A percentile compares a stretch with the other conserved stretches of the same genome.
These are phyloP conservation scores for Aythya fuligula DNA, from an alignment of 2,797 vertebrate species.

Conservation along the genomic window DNA sequence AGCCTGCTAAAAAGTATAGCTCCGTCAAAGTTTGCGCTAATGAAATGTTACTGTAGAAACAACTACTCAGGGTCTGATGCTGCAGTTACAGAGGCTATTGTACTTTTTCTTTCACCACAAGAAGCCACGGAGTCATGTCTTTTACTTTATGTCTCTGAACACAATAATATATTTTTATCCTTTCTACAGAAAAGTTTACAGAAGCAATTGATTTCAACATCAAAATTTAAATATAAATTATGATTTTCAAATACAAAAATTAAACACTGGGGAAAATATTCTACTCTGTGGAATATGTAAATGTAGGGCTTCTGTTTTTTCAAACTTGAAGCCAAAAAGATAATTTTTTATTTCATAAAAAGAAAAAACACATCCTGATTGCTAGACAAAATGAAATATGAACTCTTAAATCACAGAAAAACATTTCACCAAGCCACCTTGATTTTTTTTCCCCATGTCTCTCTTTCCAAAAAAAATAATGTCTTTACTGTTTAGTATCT, in stretches of 20 bases:
- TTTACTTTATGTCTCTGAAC: neutral
- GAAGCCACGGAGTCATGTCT: accelerated
- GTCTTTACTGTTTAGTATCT: neutral
- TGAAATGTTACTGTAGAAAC: neutral
- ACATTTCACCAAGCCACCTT: neutral
- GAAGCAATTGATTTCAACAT: neutral
- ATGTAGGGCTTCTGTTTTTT: neutral
- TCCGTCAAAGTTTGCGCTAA: neutral
- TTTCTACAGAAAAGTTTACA: neutral
- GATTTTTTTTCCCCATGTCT: neutral
- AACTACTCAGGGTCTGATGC: neutral
- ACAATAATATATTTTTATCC: neutral
- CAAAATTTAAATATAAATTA: neutral
- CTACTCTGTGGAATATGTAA: neutral
- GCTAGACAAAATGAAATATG: slow-evolving; percentile 36
- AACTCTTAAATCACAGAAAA: slow-evolving; percentile 13
- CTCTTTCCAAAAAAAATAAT: neutral
- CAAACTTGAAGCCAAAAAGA: neutral
- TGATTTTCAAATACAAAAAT: accelerated
- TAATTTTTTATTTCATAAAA: slow-evolving; percentile 5
- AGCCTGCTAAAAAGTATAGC: neutral
- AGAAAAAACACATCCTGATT: neutral
- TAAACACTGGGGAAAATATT: neutral
- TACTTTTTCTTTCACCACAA: neutral
- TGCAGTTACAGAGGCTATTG: neutral